Base-by-base conservation (phyloP, 2,113 vertebrate genomes). In the Nerophis ophidion region DNA sequence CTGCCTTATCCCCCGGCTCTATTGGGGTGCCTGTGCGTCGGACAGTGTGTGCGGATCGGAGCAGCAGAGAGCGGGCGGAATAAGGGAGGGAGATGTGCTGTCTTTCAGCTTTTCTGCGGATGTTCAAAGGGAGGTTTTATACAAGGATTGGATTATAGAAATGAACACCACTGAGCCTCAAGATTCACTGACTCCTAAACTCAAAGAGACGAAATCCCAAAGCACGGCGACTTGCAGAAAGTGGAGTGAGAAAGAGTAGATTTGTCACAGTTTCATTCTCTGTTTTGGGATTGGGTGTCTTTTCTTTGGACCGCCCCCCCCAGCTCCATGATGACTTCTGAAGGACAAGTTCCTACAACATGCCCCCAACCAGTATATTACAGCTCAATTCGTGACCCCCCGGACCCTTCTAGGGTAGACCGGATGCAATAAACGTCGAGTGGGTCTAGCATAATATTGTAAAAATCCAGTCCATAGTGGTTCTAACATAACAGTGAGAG, bases 201-300 rank as follows among this genome's bases (percentile, higher is more conserved):
- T 80, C 77, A 84, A 84, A 79, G 78, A 72, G 72, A 63, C 66
- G 35, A 80, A 86, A 85, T 81, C 84, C 81, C 45, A 63, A 47
- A 74, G 84, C 68, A 51, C 48, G 33, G 77, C 57, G 42, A 72
- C 77, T 79, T 11, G 44, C 66, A 50, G 60, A 68, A 70, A 75
- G 53, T 14, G 65, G 66, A 70, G 70, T 53, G 75, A 77, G 76
- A 85, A 85, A 74, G 76, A 80, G 72, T 76, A 67, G 76, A 86
- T 86, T 85, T 79, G 86, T 81, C 77, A 86, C 59, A 42, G 82
- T 88, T 85, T 86, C 84, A 83, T 84, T 84, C 86, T 72, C 68
- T n/a, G 75, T 75, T 57, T 64, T 26, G 68, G 73, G 68, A 83
- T 66, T 76, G 79, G 70, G 70, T 61, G 75, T 19, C 60, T 78